phyloP scores from a whole-genome alignment of 2,888 invertebrate genomes.

The Shargacucullia verbasci region DNA sequence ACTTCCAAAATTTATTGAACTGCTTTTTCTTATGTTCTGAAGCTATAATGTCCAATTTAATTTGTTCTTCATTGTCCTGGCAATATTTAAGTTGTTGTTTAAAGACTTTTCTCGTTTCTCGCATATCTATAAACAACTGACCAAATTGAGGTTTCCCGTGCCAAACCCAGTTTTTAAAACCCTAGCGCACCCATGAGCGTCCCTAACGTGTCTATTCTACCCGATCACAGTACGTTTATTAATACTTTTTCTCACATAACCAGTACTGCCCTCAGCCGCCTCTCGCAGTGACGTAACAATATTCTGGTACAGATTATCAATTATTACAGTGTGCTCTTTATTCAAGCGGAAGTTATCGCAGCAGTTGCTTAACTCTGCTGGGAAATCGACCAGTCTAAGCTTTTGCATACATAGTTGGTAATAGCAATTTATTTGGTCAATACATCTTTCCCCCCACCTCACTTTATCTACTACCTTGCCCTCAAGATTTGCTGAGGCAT shows the following conservation, averaged over 20 bases:
- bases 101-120: background rate
- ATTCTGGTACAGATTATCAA: conserved; percentile 3
- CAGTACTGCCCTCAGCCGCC: conserved; percentile 6
- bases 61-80: background rate
- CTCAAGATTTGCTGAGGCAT: background rate
- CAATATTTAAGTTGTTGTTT: too few species aligned
- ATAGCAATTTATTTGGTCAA: background rate
- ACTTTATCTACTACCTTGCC: background rate
- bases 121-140: background rate
- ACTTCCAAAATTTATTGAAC: too few species aligned
- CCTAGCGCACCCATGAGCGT: conserved; percentile 1
- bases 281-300: conserved; percentile 1
- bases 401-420: conserved; percentile 4
- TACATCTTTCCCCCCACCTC: conserved; percentile 3
- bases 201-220: too few species aligned
- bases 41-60: background rate
- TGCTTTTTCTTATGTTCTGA: too few species aligned
- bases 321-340: background rate
- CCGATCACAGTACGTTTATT: background rate
- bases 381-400: too few species aligned
- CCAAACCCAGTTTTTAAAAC: conserved; percentile 7
- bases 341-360: conserved; percentile 1
- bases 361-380: conserved; percentile 1
- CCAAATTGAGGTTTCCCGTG: background rate
- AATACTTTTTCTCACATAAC: background rate